These are phyloP conservation scores for Trachelus troglodyta DNA, from an alignment of 2,888 invertebrate species.

Conservation along the genomic window DNA sequence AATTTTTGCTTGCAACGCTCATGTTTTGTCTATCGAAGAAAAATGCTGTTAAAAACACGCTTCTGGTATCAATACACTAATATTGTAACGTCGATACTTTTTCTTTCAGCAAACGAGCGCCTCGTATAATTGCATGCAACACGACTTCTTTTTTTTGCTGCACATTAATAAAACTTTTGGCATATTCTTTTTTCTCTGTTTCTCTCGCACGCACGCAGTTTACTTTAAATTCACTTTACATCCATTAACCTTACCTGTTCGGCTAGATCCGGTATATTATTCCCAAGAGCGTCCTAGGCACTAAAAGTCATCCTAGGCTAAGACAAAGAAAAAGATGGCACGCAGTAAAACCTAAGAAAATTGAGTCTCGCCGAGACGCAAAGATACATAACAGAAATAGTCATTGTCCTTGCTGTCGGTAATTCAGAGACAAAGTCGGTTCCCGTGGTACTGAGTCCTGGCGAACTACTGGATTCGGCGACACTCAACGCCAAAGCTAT, in stretches of 20 bases:
- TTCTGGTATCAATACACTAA: neutral
- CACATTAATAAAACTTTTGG: conserved; percentile 17
- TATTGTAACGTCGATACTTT: conserved; percentile 7
- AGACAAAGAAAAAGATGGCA: neutral
- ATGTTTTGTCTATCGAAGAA: neutral
- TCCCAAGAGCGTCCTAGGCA: neutral
- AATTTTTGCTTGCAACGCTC: neutral
- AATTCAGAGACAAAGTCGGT: conserved; percentile 54
- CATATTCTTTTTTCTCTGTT: neutral
- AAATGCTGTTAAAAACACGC: neutral
- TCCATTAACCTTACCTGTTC: neutral
- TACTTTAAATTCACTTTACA: neutral
- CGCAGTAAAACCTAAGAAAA: neutral
- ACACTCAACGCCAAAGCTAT: conserved; percentile 70
- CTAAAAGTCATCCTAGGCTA: neutral
- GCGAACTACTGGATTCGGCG: conserved; percentile 66
- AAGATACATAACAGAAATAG: neutral
- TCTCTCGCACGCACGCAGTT: neutral
- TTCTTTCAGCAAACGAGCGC: conserved; percentile 21
- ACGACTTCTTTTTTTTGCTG: conserved; percentile 7
- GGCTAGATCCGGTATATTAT: neutral
- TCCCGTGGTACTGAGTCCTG: conserved; percentile 52
- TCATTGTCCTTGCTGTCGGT: conserved; percentile 11
- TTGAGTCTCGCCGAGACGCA: neutral
- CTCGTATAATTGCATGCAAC: conserved; percentile 21